These are phyloP conservation scores for Paraescarpia echinospica DNA, from an alignment of 1,140 invertebrate genomes.

Conservation along the genomic window DNA sequence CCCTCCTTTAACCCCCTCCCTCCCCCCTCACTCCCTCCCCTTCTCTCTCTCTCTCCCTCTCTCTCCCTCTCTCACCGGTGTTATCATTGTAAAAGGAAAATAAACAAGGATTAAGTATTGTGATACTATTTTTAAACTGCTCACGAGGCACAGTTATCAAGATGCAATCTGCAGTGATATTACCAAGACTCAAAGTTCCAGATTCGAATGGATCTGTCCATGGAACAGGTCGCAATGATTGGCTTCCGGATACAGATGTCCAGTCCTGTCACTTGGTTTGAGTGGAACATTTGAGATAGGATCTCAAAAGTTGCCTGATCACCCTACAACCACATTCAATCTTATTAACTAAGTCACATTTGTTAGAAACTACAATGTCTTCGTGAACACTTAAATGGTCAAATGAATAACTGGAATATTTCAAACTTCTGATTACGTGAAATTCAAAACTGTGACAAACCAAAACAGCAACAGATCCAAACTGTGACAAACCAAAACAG, in stretches of 20 bases:
- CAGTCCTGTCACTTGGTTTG: slow-evolving; percentile 74
- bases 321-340: slow-evolving; percentile 31
- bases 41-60: neutral
- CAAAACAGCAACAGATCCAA: too few species aligned
- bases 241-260: slow-evolving; percentile 86
- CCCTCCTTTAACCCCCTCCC: too few species aligned
- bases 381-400: neutral
- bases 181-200: slow-evolving; percentile 83
- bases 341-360: neutral
- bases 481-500: too few species aligned
- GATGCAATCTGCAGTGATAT: slow-evolving; percentile 18
- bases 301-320: slow-evolving; percentile 58
- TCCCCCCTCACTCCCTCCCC: too few species aligned
- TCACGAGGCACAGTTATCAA: neutral
- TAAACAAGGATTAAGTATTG: neutral
- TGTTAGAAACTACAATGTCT: slow-evolving; percentile 10
- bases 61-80: neutral
- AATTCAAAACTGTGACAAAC: too few species aligned
- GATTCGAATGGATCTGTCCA: slow-evolving; percentile 79
- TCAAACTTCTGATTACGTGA: too few species aligned
- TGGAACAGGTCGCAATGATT: slow-evolving; percentile 79
- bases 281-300: slow-evolving; percentile 76
- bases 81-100: neutral
- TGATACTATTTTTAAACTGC: slow-evolving; percentile 11
- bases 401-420: too few species aligned